phyloP scores from a whole-genome alignment of 2,797 vertebrate species.

The Thamnophis elegans region DNA sequence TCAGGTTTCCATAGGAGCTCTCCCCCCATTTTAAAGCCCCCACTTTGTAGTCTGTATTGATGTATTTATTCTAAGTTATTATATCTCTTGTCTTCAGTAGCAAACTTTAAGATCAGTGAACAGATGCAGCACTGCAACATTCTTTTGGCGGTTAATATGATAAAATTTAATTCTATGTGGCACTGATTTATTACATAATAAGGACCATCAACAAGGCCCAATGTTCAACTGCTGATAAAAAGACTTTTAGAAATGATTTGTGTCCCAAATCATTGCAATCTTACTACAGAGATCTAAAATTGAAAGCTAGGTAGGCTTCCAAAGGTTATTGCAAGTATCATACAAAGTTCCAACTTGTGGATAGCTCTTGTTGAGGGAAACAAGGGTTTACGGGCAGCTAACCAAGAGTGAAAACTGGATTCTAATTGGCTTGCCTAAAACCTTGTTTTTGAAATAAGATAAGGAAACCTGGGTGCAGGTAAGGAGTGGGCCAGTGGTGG shows the following conservation, averaged over 20 bases:
- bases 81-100: neutral
- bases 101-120: neutral
- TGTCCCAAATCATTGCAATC: neutral
- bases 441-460: neutral
- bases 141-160: neutral
- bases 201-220: neutral
- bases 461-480: neutral
- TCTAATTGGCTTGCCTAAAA: neutral
- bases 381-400: neutral
- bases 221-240: neutral
- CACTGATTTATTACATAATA: neutral
- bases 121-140: neutral
- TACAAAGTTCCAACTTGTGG: neutral
- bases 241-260: neutral
- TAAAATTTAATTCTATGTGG: neutral
- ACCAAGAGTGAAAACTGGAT: neutral
- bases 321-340: neutral
- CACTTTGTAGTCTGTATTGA: neutral
- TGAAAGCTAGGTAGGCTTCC: neutral
- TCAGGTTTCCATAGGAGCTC: neutral
- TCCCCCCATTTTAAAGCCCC: neutral
- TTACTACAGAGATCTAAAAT: neutral
- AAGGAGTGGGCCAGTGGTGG: neutral
- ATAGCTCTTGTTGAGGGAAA: neutral
- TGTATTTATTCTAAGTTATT: neutral